Base-by-base conservation (phyloP, 2,888 invertebrate species). In the Phyto melanocephala region DNA sequence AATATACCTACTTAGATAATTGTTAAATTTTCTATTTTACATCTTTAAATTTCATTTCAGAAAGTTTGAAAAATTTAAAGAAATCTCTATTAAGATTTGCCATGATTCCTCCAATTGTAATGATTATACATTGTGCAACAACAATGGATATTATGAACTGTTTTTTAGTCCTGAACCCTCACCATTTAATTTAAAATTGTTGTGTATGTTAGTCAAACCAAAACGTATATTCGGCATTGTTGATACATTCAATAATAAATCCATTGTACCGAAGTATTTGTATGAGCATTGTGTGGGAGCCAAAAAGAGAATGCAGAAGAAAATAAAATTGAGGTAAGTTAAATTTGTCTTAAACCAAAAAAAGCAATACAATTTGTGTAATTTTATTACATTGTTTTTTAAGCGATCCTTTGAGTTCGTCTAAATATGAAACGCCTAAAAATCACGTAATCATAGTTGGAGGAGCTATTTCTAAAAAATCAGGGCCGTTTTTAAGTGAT, bases 151-250 rank as follows among this genome's bases (percentile, higher is more conserved):
- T 24, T 84, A 83, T 80, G 83, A 84, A 52, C 11, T 85, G 8
- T 75, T 71, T 35, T 85, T 81, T 15, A 81, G 78, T 5, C 83
- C 85, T 17, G 56, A 84, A 52, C 85, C 85, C 1, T 77, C 83
- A n/a, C 70, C 79, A n/a, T 85, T 85, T 68, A 71, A 80, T 22
- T 65, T 85, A 15, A 67, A 83, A 52, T 42, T 85, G 10, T 60
- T 85, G 17, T 80, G 81, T 7, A 58, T 67, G 28, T n/a, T 84
- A n/a, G 67, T 84, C 8, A 77, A 83, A 62, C 85, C 85, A 20
- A 78, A 78, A 20, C 84, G 83, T 13, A 78, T 85, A 45, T 83
- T 67, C 52, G 83, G 81, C 0, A 85, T 85, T 62, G 68, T 83
- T 1, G 83, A 81, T 76, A 70, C 60, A 11, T 72, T 62, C 24